Base-by-base conservation (phyloP, 2,797 vertebrate species). In the Ammospiza maritima region DNA sequence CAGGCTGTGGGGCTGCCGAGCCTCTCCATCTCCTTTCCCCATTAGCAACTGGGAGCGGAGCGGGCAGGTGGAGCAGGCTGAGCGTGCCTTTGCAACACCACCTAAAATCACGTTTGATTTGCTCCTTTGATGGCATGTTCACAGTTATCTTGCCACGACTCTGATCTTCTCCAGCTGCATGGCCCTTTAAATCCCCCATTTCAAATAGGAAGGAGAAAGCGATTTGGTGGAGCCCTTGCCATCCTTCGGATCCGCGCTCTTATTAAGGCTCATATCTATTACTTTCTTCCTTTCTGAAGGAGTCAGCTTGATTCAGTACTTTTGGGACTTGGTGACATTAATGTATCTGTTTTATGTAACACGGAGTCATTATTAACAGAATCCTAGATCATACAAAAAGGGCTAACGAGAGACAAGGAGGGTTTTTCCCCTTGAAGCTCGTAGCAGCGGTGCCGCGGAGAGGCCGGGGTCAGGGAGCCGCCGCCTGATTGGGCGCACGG, bases 361-460 rank as follows among this genome's bases (percentile, higher is more conserved):
- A 88, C 6, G 73, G 80, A 97, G 97, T 97, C 94, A 38, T 98
- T 97, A 97, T 97, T 85, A 97, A 89, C 95, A 95, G 97, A 97
- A 96, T 97, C 96, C 94, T 89, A 94, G 97, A 97, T 97, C 91
- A 96, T 98, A 96, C 97, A 97, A 96, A 96, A 97, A 94, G 96
- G 96, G 91, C 93, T 96, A 98, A 98, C 98, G 98, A 98, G 98
- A 98, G 98, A 82, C 96, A 87, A 96, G 98, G 98, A 98, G 97
- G 92, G 97, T 98, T 98, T 98, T 98, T 98, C 93, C 98, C 98
- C 98, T 97, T 96, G 98, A 98, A 98, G 98, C 98, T 98, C 98
- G 98, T 97, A 97, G 98, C 98, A 96, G 98, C 97, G 96, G 94
- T 98, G 97, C 98, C 95, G 98, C 98, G 98, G 98, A 96, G 97